A percentile compares a stretch with the other conserved stretches of the same genome.
These are phyloP conservation scores for Phoebastria nigripes DNA, from an alignment of 2,797 vertebrate genomes.

Conservation along the genomic window DNA sequence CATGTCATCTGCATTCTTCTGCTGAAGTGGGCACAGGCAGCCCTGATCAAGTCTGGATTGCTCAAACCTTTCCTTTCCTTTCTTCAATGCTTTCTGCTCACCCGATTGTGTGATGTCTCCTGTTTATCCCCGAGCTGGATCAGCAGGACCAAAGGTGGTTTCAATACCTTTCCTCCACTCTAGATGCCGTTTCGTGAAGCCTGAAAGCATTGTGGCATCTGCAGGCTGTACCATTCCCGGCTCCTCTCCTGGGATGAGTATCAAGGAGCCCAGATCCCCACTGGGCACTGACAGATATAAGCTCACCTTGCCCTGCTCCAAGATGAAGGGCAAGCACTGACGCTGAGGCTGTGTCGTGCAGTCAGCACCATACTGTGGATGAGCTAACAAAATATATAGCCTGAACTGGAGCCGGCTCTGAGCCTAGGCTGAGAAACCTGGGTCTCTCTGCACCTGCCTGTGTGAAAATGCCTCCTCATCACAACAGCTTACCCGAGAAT, in stretches of 20 bases:
- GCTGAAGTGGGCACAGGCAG: background rate
- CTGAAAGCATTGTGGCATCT: background rate
- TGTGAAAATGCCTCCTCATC: background rate
- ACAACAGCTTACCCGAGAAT: background rate
- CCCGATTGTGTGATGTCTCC: background rate
- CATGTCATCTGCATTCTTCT: slow-evolving; percentile 8
- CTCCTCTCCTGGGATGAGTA: background rate
- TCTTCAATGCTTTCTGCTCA: background rate
- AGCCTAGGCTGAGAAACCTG: background rate
- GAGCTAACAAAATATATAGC: background rate
- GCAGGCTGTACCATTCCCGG: accelerated
- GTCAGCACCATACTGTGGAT: accelerated
- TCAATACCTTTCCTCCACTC: background rate
- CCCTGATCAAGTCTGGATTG: background rate
- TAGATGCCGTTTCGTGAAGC: accelerated
- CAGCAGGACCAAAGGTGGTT: background rate
- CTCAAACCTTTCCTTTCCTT: background rate
- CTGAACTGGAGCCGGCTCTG: background rate
- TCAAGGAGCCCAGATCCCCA: background rate
- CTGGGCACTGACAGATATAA: background rate
- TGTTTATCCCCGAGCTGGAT: background rate
- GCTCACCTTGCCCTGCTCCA: background rate
- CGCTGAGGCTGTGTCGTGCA: background rate
- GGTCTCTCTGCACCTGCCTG: background rate
- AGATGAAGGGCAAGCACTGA: background rate